These are phyloP conservation scores for Thamnophis elegans DNA, from an alignment of 2,797 vertebrate species.

Conservation along the genomic window DNA sequence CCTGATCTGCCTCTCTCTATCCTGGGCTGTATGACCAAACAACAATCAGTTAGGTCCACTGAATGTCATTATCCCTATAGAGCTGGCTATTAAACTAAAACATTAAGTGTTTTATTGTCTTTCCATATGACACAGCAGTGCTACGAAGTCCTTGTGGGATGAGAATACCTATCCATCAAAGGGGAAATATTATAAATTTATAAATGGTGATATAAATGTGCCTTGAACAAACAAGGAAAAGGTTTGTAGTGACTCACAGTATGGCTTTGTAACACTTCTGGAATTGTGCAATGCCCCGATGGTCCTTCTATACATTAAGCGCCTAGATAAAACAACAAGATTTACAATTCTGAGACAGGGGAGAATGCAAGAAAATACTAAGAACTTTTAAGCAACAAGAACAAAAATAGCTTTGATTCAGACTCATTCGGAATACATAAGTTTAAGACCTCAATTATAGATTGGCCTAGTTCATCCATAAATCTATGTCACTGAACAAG, in stretches of 20 bases:
- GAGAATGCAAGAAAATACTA: background rate
- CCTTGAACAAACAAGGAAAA: background rate
- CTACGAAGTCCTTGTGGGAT: background rate
- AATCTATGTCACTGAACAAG: background rate
- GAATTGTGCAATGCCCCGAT: constrained; percentile 76
- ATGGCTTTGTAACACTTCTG: constrained; percentile 70
- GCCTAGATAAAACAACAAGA: constrained; percentile 63
- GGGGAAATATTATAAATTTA: background rate
- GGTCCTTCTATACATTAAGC: constrained; percentile 83
- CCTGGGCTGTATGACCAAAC: background rate
- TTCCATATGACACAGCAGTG: background rate
- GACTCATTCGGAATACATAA: background rate
- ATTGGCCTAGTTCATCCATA: background rate
- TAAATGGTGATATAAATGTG: background rate
- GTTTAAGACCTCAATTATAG: background rate
- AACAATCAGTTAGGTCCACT: background rate
- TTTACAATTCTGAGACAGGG: background rate
- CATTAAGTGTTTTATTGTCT: background rate
- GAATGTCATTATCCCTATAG: background rate
- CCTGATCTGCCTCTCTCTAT: background rate
- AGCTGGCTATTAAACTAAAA: background rate
- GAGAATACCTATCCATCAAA: background rate
- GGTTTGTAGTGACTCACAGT: constrained; percentile 77
- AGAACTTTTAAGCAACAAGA: background rate
- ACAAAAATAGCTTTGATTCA: background rate